Evolutionary conservation across 2,113 vertebrate species (phyloP).

Genomic region (Felis chaus): DNA sequence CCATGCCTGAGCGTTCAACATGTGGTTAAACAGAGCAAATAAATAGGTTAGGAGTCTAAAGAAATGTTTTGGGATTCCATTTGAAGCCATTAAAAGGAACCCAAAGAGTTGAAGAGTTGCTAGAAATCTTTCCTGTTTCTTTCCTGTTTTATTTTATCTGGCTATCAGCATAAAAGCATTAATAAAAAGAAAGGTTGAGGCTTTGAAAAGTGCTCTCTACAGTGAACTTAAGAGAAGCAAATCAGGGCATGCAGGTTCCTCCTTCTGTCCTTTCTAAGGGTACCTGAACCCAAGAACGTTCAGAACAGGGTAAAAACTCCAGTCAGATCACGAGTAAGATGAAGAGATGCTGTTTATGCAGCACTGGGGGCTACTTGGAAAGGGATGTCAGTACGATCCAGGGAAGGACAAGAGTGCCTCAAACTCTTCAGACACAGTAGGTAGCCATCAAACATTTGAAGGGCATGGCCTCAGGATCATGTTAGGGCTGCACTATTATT

Average conservation of each 20-base stretch:
- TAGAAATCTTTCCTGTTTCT: neutral
- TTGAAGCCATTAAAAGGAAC: constrained; percentile 9
- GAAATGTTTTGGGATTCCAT: constrained; percentile 26
- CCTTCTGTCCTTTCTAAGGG: neutral
- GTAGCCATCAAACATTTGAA: neutral
- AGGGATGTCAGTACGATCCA: neutral
- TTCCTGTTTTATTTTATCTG: neutral
- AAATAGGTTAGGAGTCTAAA: neutral
- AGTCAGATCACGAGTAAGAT: neutral
- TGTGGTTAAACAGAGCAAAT: neutral
- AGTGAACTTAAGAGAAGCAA: neutral
- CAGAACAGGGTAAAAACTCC: constrained; percentile 24
- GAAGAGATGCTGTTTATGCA: neutral
- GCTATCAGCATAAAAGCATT: neutral
- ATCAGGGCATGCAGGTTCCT: neutral
- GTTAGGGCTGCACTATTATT: neutral
- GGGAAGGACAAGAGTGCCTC: neutral
- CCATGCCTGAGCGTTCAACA: neutral
- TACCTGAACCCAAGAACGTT: neutral
- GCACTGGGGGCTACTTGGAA: neutral
- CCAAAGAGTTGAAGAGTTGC: constrained; percentile 23
- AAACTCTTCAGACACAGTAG: neutral
- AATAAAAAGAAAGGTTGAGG: neutral
- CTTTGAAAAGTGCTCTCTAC: neutral
- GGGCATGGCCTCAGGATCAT: neutral